Percentiles rank a stretch among this genome's conserved stretches.
These are phyloP conservation scores for Enteromius paludinosus DNA, from an alignment of 2,797 vertebrate species.

Conservation along the genomic window DNA sequence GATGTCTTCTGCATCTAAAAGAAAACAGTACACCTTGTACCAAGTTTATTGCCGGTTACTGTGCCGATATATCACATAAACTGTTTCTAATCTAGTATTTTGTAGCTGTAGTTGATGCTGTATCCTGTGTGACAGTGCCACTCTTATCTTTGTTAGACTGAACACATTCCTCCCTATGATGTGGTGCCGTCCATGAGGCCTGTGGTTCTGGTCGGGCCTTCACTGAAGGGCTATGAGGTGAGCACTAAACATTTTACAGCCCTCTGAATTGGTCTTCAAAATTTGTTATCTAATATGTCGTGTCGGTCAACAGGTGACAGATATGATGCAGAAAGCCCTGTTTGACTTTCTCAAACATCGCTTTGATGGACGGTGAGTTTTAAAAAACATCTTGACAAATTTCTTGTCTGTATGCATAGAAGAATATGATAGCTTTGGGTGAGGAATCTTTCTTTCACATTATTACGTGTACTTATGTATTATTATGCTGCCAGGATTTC, in stretches of 20 bases:
- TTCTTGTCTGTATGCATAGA: background rate
- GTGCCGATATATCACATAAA: background rate
- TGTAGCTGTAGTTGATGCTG: background rate
- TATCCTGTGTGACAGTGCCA: background rate
- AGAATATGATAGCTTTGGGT: background rate
- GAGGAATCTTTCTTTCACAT: slow-evolving; percentile 1
- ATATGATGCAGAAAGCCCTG: slow-evolving; percentile 99
- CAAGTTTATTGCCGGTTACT: background rate
- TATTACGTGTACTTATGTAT: background rate
- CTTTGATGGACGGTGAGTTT: slow-evolving; percentile 92
- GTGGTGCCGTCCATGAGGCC: slow-evolving; percentile 97
- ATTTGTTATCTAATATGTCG: background rate
- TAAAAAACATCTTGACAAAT: slow-evolving; percentile 11
- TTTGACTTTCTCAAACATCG: slow-evolving; percentile 97
- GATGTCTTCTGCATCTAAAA: background rate
- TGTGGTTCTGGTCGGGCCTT: slow-evolving; percentile 94
- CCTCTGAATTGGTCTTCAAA: slow-evolving; percentile 13
- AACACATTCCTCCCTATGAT: slow-evolving; percentile 92
- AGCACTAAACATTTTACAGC: slow-evolving; percentile 24
- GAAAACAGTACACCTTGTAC: background rate
- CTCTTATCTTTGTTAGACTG: slow-evolving; percentile 72
- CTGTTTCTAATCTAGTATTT: background rate
- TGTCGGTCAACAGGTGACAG: slow-evolving; percentile 84
- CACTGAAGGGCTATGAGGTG: slow-evolving; percentile 97
- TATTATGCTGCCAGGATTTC: slow-evolving; percentile 83